Percentiles rank a stretch among this genome's conserved stretches.
Conservation (phyloP, 2,888 invertebrate genomes). For the Drosophila subquinaria region DNA sequence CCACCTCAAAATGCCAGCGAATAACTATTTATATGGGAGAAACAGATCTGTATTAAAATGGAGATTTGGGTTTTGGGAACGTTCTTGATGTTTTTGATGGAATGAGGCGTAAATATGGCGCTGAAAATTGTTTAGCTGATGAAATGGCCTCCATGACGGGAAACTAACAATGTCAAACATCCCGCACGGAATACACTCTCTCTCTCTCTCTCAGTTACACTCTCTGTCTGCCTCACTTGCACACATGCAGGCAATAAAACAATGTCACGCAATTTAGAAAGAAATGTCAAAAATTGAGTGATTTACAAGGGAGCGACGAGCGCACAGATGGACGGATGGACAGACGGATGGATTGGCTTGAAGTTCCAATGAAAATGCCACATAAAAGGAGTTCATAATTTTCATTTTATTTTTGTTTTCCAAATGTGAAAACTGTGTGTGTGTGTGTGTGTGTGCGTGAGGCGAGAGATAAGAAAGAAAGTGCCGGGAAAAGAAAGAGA, state of each 20-base stretch:
- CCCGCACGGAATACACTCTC: constrained; percentile 25
- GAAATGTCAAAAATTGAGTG: constrained; percentile 85
- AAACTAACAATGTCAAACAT: constrained; percentile 48
- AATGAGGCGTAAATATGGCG: constrained; percentile 51
- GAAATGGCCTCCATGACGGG: constrained; percentile 69
- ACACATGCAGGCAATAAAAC: constrained; percentile 83
- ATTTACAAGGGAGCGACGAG: constrained; percentile 81
- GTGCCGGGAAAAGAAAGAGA: constrained; percentile 12
- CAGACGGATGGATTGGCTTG: constrained; percentile 33
- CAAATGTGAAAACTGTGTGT: constrained; percentile 19
- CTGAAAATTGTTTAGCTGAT: constrained; percentile 54
- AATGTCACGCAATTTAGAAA: constrained; percentile 86
- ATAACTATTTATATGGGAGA: constrained; percentile 37
- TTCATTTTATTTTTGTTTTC: constrained; percentile 31
- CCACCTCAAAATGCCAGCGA: constrained; percentile 73
- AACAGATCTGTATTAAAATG: constrained; percentile 10
- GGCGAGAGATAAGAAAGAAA: constrained; percentile 50
- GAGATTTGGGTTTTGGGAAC: constrained; percentile 26
- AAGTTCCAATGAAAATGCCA: constrained; percentile 65
- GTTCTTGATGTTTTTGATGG: not conserved
- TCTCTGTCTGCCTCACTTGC: constrained; percentile 19
- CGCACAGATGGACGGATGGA: constrained; percentile 33
- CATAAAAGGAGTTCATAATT: constrained; percentile 73
- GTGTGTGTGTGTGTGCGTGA: too few relatives aligned
- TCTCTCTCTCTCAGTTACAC: not conserved